phyloP scores from a whole-genome alignment of 2,113 vertebrate species.

The Sciurus niger region DNA sequence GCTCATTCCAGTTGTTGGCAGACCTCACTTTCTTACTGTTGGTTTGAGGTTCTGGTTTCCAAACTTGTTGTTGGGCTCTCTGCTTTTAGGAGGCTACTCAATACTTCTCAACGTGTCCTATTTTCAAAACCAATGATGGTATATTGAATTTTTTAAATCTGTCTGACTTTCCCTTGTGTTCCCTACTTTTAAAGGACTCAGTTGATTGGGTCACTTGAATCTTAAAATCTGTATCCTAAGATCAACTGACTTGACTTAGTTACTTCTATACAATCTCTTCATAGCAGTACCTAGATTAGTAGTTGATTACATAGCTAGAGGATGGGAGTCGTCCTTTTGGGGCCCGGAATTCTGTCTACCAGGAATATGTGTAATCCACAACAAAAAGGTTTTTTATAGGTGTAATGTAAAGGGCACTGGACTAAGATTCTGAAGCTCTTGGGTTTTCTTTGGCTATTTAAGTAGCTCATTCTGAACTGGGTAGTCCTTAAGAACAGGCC shows the following conservation, averaged over 20 bases:
- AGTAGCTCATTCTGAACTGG: not conserved
- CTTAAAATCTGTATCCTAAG: slow-evolving; percentile 13
- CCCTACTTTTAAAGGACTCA: not conserved
- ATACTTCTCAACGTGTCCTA: not conserved
- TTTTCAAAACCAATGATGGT: not conserved
- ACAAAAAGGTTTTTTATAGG: not conserved
- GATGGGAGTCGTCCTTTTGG: slow-evolving; percentile 12
- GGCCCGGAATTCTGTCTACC: not conserved
- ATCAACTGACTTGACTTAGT: not conserved
- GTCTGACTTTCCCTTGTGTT: not conserved
- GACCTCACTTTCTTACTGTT: not conserved
- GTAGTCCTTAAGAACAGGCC: not conserved
- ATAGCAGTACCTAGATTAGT: not conserved
- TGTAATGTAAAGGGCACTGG: not conserved
- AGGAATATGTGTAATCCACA: not conserved
- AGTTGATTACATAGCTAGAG: slow-evolving; percentile 15
- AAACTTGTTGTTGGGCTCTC: not conserved
- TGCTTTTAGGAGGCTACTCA: not conserved
- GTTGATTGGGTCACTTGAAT: not conserved
- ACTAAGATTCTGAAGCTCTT: not conserved
- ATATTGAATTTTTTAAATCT: slow-evolving; percentile 8
- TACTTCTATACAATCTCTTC: not conserved
- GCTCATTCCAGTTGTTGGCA: not conserved
- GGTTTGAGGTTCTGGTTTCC: not conserved
- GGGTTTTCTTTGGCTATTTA: not conserved